Conservation (phyloP, 2,888 invertebrate genomes). For the Eretmocerus hayati region DNA sequence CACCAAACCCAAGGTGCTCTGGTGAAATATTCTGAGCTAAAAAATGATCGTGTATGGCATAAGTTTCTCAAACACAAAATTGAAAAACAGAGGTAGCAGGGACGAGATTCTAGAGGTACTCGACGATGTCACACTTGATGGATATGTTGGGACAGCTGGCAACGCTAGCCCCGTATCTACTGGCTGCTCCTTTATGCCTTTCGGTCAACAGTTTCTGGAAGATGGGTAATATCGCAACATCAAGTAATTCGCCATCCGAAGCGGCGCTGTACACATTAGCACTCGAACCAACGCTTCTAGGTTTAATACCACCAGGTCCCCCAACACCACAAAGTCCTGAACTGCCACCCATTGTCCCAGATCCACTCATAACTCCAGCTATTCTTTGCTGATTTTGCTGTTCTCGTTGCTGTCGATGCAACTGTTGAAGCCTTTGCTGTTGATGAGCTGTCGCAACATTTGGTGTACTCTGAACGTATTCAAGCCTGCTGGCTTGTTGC, state of each 20-base stretch:
- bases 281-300: no score
- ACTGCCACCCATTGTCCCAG: constrained; percentile 25
- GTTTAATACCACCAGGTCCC: no score
- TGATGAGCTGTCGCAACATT: constrained; percentile 52
- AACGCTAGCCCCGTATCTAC: constrained; percentile 65
- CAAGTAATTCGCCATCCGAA: constrained; percentile 76
- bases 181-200: constrained; percentile 62
- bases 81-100: neutral
- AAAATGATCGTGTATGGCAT: neutral
- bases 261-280: constrained; percentile 66
- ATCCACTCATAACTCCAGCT: no score
- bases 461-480: constrained; percentile 58
- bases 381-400: no score
- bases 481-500: constrained; percentile 39
- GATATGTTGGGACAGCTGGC: constrained; percentile 91
- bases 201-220: constrained; percentile 87
- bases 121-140: constrained; percentile 92
- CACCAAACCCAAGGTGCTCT: constrained; percentile 9
- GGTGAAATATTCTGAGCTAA: neutral
- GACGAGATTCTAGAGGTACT: constrained; percentile 67
- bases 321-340: no score
- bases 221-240: constrained; percentile 81
- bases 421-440: constrained; percentile 52
- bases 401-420: no score
- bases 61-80: neutral